These are phyloP conservation scores for Dexiosoma caninum DNA, from an alignment of 2,888 invertebrate genomes.

Conservation along the genomic window DNA sequence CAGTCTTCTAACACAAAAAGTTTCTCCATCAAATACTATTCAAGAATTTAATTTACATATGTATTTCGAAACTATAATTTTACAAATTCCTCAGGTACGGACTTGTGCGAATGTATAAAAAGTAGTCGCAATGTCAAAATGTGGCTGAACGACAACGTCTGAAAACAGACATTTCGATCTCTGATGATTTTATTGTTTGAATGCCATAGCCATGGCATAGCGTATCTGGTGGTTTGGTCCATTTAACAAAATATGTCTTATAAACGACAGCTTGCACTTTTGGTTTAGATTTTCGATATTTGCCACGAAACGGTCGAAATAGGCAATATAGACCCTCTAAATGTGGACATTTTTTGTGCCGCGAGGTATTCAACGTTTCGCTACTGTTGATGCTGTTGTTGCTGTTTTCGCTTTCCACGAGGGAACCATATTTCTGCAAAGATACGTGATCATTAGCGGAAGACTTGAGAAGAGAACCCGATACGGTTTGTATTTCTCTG, in stretches of 20 bases:
- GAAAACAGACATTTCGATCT: slow-evolving; percentile 50
- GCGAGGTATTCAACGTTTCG: background rate
- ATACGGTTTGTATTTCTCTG: slow-evolving; percentile 20
- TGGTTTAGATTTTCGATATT: slow-evolving; percentile 46
- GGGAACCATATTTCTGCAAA: slow-evolving; percentile 60
- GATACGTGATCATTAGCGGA: slow-evolving; percentile 56
- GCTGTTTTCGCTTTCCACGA: slow-evolving; percentile 45
- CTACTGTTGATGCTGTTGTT: background rate
- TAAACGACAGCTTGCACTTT: slow-evolving; percentile 72
- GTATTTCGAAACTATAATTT: too few relatives aligned
- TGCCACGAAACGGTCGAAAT: slow-evolving; percentile 68
- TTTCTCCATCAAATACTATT: too few relatives aligned
- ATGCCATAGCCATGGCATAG: slow-evolving; percentile 66
- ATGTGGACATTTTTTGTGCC: slow-evolving; percentile 28
- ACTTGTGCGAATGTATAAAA: too few relatives aligned
- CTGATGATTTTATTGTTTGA: slow-evolving; percentile 58
- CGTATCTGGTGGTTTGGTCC: slow-evolving; percentile 73
- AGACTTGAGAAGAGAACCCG: slow-evolving; percentile 34
- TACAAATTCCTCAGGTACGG: background rate
- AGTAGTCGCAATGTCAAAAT: slow-evolving; percentile 65
- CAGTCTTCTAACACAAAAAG: too few relatives aligned
- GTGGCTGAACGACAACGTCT: slow-evolving; percentile 72
- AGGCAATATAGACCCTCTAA: slow-evolving; percentile 69
- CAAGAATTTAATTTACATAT: too few relatives aligned
- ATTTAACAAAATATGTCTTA: slow-evolving; percentile 74